Base-by-base conservation (phyloP, 2,797 vertebrate species). In the Brachyrhaphis roseni region DNA sequence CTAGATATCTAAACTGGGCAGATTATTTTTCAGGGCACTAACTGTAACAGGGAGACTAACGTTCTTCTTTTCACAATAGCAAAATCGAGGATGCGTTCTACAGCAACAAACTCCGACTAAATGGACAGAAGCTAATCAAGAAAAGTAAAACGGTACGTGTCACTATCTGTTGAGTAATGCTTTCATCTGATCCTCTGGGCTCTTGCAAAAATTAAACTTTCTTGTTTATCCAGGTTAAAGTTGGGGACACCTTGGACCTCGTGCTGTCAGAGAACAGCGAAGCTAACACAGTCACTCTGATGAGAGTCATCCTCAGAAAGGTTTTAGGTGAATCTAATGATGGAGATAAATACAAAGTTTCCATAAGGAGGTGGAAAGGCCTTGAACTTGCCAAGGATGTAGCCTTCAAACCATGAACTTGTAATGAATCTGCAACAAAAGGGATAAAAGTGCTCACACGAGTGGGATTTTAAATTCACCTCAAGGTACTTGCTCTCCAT, bases 81-180 rank as follows among this genome's bases (percentile, higher is more conserved):
- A 97, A 97, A 97, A 94, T 99, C 86, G 98, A 99, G 91, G 98
- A 99, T 75, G 96, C 97, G 20, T 98, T 99, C 95, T 99, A 99
- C 89, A 92, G 92, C 86, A 95, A 94, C 90, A 97, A 96, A 77
- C 97, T 99, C 86, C 92, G 97, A 86, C 94, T 99, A 78, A 99
- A 99, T 16, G 98, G 98, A 90, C 97, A 97, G 82, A 98, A 95
- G 78, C 94, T 99, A 0, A 95, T 97, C 90, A 99, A 99, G 95
- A 99, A 99, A 94, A 98, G 98, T 90, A 98, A 97, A 97, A 92
- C 95, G 86, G 98, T 99, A 89, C 95, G 97, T 90, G 11, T 28
- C 11, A 31, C 43, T 36, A 71, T 1, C 28, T 15, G 39, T 39
- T 13, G 43, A 59, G 31, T 46, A 16, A 59, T 45, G 26, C 43